A percentile compares a stretch with the other conserved stretches of the same genome.
Conservation (phyloP, 2,113 vertebrate species). For the Laticauda colubrina region DNA sequence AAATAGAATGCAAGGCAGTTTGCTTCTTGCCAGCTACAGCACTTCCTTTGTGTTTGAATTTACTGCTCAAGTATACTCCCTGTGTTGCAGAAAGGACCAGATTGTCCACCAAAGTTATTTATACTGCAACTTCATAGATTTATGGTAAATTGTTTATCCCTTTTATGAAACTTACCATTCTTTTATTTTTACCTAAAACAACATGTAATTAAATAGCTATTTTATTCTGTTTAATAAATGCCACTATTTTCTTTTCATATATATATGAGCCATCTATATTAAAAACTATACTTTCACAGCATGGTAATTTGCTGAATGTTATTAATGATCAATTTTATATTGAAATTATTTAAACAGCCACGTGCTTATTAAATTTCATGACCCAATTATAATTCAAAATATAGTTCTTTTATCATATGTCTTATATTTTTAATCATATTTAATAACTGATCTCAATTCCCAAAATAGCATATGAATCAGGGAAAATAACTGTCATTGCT, state of each 20-base stretch:
- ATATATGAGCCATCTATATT: neutral
- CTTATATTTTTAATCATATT: neutral
- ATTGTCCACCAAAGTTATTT: constrained; percentile 52
- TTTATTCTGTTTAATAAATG: constrained; percentile 21
- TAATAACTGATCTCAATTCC: constrained; percentile 8
- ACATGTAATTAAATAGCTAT: constrained; percentile 32
- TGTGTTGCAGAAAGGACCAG: constrained; percentile 40
- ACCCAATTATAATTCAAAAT: neutral
- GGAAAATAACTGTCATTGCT: constrained; percentile 30
- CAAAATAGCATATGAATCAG: constrained; percentile 9
- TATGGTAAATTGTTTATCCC: constrained; percentile 31
- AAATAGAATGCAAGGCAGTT: constrained; percentile 24
- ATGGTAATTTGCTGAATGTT: constrained; percentile 14
- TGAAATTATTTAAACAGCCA: constrained; percentile 23
- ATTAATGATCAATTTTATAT: constrained; percentile 19
- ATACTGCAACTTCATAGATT: constrained; percentile 53
- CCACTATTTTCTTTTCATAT: neutral
- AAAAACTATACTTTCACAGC: neutral
- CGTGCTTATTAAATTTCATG: neutral
- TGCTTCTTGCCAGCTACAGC: constrained; percentile 20
- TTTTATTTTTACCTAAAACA: constrained; percentile 49
- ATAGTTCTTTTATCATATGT: neutral
- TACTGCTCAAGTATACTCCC: constrained; percentile 22
- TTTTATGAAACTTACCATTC: constrained; percentile 46
- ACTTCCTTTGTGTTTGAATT: constrained; percentile 60